phyloP scores from a whole-genome alignment of 2,113 vertebrate genomes.

The Pseudorhombus dupliciocellatus region DNA sequence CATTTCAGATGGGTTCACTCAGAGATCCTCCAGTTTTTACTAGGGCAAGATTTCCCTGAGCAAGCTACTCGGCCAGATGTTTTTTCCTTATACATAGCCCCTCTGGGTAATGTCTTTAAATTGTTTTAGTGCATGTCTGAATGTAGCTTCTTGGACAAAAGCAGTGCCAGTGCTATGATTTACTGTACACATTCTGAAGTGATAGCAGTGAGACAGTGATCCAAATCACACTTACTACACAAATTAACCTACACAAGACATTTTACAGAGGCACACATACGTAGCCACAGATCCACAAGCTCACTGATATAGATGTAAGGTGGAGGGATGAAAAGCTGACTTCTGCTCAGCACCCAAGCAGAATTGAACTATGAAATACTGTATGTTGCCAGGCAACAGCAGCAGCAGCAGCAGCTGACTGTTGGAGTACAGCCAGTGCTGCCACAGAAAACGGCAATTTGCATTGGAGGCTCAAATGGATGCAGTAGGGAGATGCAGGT shows the following conservation, averaged over 20 bases:
- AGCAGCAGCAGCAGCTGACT: constrained; percentile 80
- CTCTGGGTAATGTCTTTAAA: neutral
- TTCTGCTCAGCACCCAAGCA: constrained; percentile 69
- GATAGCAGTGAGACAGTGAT: neutral
- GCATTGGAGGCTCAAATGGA: constrained; percentile 62
- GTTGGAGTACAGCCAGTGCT: constrained; percentile 76
- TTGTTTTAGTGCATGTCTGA: neutral
- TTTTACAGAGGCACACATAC: constrained; percentile 10
- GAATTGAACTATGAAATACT: constrained; percentile 80
- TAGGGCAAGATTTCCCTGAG: too few relatives aligned
- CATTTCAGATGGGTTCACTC: too few relatives aligned
- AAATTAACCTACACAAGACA: neutral
- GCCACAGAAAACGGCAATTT: constrained; percentile 74
- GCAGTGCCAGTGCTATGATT: neutral
- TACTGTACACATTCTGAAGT: neutral
- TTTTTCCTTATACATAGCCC: too few relatives aligned
- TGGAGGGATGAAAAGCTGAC: constrained; percentile 69
- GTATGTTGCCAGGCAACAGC: constrained; percentile 86
- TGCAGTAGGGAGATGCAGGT: constrained; percentile 35
- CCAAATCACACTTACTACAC: neutral
- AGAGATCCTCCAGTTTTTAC: too few relatives aligned
- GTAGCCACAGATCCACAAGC: neutral
- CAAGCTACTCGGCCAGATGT: too few relatives aligned
- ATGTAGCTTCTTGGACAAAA: neutral
- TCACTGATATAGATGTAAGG: constrained; percentile 31